phyloP scores from a whole-genome alignment of 2,797 vertebrate genomes.

The Coregonus suidteri region DNA sequence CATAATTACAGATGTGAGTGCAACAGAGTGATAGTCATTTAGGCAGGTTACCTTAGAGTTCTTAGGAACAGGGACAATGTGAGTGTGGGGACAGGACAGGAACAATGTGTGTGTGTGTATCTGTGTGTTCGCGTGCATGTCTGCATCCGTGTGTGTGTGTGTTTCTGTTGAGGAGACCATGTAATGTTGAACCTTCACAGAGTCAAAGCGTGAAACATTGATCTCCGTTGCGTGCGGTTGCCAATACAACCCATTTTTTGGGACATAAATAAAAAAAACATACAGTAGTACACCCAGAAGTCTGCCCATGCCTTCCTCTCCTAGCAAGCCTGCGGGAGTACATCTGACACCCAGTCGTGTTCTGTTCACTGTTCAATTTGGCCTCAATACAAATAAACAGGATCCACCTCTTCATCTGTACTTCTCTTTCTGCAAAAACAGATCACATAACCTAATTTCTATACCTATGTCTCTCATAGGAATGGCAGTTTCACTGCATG shows the following conservation, averaged over 20 bases:
- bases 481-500: neutral
- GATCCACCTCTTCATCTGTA: neutral
- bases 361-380: conserved; percentile 23
- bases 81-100: too few relatives aligned
- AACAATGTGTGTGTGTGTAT: neutral
- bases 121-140: neutral
- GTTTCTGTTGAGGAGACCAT: neutral
- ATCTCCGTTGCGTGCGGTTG: neutral
- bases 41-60: too few relatives aligned
- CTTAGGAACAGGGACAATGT: too few relatives aligned
- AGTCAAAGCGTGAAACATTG: neutral
- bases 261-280: neutral
- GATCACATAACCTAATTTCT: neutral
- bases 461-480: neutral
- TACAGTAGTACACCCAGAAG: neutral
- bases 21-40: too few relatives aligned
- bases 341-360: conserved; percentile 36
- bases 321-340: conserved; percentile 4
- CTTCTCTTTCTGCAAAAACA: neutral
- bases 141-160: neutral
- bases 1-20: too few relatives aligned
- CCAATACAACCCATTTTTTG: neutral
- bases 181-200: neutral
- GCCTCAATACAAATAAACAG: conserved; percentile 18
- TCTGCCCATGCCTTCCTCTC: neutral